Evolutionary conservation across 2,797 vertebrate species (phyloP).

Genomic region (Bovichtus variegatus): DNA sequence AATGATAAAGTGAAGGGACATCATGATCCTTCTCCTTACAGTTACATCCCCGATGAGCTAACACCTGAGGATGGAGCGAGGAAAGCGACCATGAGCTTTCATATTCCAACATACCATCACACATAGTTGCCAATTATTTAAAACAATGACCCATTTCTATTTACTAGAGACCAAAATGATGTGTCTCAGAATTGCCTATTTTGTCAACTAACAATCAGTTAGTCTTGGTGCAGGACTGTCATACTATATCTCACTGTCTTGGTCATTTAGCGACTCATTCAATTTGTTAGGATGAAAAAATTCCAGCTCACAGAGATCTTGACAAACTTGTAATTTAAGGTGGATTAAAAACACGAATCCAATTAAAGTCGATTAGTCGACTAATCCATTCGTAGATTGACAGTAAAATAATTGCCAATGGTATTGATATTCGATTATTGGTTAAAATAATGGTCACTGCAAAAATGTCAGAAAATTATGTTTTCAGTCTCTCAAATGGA

Average conservation of each 20-base stretch:
- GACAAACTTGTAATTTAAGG: background rate
- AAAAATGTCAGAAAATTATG: too few species aligned
- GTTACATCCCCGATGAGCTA: constrained; percentile 8
- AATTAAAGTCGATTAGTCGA: too few species aligned
- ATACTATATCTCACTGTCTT: background rate
- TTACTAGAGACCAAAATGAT: background rate
- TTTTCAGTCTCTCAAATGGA: too few species aligned
- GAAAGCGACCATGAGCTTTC: background rate
- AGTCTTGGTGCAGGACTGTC: background rate
- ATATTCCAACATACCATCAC: background rate
- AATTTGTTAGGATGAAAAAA: too few species aligned
- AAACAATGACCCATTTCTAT: background rate
- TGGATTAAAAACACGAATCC: background rate
- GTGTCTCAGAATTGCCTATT: background rate
- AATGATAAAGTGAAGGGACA: constrained; percentile 54
- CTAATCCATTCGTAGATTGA: too few species aligned
- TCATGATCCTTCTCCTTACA: constrained; percentile 35
- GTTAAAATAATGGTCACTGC: too few species aligned
- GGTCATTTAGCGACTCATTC: too few species aligned
- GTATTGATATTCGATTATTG: too few species aligned
- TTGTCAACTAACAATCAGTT: background rate
- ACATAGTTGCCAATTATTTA: background rate
- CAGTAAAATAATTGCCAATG: too few species aligned
- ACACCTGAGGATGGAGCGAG: constrained; percentile 1
- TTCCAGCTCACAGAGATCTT: too few species aligned